Conservation (phyloP, 1,140 invertebrate genomes). For the Aphaenogaster floridana region DNA sequence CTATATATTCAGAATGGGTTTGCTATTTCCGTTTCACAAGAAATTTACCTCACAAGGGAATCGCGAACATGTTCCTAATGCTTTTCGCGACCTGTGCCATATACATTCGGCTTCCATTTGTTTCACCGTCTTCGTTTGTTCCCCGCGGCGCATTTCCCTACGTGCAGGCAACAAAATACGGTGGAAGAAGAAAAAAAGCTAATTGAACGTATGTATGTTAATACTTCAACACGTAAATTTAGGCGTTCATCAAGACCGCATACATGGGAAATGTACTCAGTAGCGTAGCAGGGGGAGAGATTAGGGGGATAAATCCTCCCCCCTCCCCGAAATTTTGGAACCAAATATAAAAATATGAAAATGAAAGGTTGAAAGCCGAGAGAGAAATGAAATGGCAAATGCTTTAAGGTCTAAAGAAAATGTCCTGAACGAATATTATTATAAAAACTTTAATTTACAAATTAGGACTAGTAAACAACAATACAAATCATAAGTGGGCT, state of each 20-base stretch:
- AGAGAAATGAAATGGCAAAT: no score
- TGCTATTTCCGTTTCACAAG: conserved; percentile 55
- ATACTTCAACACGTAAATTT: neutral
- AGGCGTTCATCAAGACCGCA: neutral
- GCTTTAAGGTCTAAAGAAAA: no score
- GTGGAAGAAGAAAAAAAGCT: neutral
- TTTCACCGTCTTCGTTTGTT: conserved; percentile 69
- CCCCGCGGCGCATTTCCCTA: conserved; percentile 15
- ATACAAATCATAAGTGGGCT: no score
- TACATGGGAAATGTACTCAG: neutral
- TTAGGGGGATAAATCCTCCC: no score
- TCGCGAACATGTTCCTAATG: conserved; percentile 61
- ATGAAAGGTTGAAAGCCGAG: no score
- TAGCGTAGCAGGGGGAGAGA: no score
- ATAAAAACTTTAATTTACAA: no score
- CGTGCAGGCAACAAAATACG: neutral
- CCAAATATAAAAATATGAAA: no score
- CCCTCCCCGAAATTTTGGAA: no score
- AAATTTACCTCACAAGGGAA: conserved; percentile 64
- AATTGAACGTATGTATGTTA: neutral
- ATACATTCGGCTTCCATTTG: conserved; percentile 58
- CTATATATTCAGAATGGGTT: neutral
- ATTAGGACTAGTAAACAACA: no score
- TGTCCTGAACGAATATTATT: no score
- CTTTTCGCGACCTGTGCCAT: conserved; percentile 52